Evolutionary conservation across 2,797 vertebrate genomes (phyloP).

Genomic region (Apodemus agrarius): DNA sequence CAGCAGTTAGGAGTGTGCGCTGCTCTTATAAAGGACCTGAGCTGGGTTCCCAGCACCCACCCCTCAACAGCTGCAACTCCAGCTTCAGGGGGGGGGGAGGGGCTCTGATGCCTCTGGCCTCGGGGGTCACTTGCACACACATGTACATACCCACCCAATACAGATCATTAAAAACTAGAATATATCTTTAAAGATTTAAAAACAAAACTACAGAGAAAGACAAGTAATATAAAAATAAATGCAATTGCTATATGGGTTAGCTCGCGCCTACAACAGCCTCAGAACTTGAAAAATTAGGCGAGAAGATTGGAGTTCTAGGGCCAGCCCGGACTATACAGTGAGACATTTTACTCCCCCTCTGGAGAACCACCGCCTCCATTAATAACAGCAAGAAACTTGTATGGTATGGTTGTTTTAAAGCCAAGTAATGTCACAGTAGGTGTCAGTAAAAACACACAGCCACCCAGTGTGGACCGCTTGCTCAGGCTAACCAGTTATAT

Average conservation of each 20-base stretch:
- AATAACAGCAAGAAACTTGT: background rate
- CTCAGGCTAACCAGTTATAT: accelerated
- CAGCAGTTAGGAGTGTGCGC: background rate
- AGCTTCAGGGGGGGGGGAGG: no score
- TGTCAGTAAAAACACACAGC: background rate
- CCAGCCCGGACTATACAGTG: background rate
- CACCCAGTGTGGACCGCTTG: background rate
- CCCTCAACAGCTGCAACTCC: background rate
- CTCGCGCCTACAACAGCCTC: no score
- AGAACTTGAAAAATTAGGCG: background rate
- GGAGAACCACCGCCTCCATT: background rate
- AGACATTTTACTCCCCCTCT: background rate
- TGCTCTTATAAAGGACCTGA: background rate
- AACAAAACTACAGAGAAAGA: background rate
- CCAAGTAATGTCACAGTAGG: background rate
- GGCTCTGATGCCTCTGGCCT: background rate
- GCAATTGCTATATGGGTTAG: background rate
- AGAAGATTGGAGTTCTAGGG: background rate
- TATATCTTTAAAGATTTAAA: background rate
- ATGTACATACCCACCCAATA: background rate
- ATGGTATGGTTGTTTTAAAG: background rate
- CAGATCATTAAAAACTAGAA: background rate
- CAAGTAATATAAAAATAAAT: background rate
- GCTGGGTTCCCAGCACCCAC: background rate
- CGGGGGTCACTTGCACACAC: background rate